Evolutionary conservation across 2,888 invertebrate genomes (phyloP), one percentile per base, ranked within the genome.

Genomic region (Lithophane ornitopus): DNA sequence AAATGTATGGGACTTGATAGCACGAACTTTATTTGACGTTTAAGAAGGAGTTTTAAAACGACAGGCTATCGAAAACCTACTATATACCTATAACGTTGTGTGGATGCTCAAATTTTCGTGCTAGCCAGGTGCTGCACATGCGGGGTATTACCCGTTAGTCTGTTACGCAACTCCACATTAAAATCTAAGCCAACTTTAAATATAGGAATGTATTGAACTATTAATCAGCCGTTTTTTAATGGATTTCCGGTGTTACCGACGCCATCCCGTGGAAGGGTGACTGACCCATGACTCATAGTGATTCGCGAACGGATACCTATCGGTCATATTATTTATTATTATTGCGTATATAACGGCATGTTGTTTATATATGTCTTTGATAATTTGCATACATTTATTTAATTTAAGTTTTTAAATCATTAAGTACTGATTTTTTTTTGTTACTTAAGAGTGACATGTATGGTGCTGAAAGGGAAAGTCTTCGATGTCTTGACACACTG

Each of bases 241-340:
- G 85, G 65, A 75, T 81, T 78, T 86, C 76, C 87, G 81, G 76
- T 76, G 67, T 72, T 83, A 63, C 58, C 73, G 69, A 16, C 79
- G 76, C 76, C 76, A 83, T 87, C 85, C 85, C 83, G 80, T 76
- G 44, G 46, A 52, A 59, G 85, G 87, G 84, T 87, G 74, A 87
- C 61, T 84, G 86, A 87, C 88, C 86, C 70, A 44, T 88, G 88
- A 84, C 70, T 88, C 88, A 88, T 71, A 77, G 72, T 71, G 82
- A 86, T 86, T 82, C 77, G 75, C 84, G 77, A 76, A 63, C 85
- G 88, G 81, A 87, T 88, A 76, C 76, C 78, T 76, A 88, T 88
- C 82, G 88, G 79, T 83, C 87, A 74, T 82, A 84, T 85, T 78
- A 83, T 84, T 84, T 85, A 88, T 86, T 85, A 72, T 85, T 87